A percentile compares a stretch with the other conserved stretches of the same genome.
These are phyloP conservation scores for Empidonax alnorum DNA, from an alignment of 2,113 vertebrate species.

Conservation along the genomic window DNA sequence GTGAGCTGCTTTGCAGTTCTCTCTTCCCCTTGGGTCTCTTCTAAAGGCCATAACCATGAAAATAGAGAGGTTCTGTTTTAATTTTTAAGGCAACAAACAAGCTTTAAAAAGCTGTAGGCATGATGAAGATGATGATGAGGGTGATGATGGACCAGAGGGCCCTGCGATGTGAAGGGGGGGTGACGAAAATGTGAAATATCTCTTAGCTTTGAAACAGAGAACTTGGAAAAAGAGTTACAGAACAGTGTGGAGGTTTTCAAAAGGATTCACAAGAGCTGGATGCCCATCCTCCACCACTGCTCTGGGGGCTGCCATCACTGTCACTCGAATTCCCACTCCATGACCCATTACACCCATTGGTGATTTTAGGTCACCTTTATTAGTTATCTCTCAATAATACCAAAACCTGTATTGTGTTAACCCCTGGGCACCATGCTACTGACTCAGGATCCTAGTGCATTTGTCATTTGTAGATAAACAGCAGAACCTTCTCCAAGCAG, in stretches of 20 bases:
- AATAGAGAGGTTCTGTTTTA: background rate
- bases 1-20: background rate
- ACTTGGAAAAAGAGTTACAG: background rate
- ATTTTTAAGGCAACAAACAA: background rate
- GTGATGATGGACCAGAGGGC: background rate
- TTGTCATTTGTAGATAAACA: background rate
- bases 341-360: background rate
- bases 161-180: rapidly evolving
- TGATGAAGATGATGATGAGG: background rate
- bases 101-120: background rate
- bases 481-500: background rate
- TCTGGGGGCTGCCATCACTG: rapidly evolving
- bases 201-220: background rate
- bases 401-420: background rate
- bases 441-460: background rate
- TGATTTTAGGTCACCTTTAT: background rate
- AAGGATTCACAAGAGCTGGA: rapidly evolving
- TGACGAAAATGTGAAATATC: background rate
- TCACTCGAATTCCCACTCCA: background rate
- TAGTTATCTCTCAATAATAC: background rate
- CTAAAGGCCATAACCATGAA: background rate
- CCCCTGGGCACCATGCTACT: background rate
- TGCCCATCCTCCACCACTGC: background rate
- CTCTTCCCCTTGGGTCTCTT: background rate
- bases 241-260: background rate